Evolutionary conservation across 1,140 invertebrate genomes (phyloP).

Genomic region (Drosophila pseudoobscura): DNA sequence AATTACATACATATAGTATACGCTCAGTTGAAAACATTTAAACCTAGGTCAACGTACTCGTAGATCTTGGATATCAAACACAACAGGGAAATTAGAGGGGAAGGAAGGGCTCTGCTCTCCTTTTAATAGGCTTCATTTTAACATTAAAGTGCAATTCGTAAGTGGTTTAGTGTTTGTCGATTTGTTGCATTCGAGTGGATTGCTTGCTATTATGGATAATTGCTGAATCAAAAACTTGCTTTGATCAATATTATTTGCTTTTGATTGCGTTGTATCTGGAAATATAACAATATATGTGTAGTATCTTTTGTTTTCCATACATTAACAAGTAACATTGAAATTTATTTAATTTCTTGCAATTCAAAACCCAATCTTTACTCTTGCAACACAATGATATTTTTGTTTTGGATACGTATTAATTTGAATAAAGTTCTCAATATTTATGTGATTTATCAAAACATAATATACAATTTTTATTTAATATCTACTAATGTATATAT

Average conservation of each 20-base stretch:
- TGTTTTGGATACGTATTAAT: slow-evolving; percentile 51
- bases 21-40: slow-evolving; percentile 22
- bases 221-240: slow-evolving; percentile 59
- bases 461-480: slow-evolving; percentile 60
- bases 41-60: slow-evolving; percentile 37
- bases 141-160: slow-evolving; percentile 37
- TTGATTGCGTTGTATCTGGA: slow-evolving; percentile 59
- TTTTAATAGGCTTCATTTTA: slow-evolving; percentile 3
- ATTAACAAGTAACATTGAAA: slow-evolving; percentile 73
- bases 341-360: slow-evolving; percentile 42
- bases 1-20: slow-evolving; percentile 26
- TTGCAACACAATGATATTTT: slow-evolving; percentile 68
- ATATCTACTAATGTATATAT: slow-evolving; percentile 20
- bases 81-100: slow-evolving; percentile 33
- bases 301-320: slow-evolving; percentile 54
- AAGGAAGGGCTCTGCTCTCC: not conserved
- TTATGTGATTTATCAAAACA: slow-evolving; percentile 57
- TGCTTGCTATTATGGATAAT: slow-evolving; percentile 57
- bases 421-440: slow-evolving; percentile 57
- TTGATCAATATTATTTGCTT: slow-evolving; percentile 42
- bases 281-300: slow-evolving; percentile 61
- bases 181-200: slow-evolving; percentile 53
- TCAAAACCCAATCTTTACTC: slow-evolving; percentile 60
- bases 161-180: slow-evolving; percentile 24
- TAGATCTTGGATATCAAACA: slow-evolving; percentile 43